Evolutionary conservation across 2,797 vertebrate genomes (phyloP).

Genomic region (Spheniscus humboldti): DNA sequence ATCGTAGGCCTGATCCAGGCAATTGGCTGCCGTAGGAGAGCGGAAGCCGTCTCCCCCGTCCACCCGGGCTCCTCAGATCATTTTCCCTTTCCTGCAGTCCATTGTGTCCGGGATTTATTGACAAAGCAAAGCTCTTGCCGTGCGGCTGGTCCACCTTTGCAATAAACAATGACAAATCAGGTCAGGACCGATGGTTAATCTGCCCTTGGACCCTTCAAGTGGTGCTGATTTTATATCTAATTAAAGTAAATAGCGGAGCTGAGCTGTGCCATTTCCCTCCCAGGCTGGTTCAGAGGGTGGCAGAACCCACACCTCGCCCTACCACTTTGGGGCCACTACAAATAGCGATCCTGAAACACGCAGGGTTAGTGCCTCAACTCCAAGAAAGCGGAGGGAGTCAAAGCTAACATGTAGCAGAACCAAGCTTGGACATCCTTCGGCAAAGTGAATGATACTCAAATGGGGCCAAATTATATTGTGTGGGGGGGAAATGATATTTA

Average conservation of each 20-base stretch:
- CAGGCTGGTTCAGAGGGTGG: accelerated
- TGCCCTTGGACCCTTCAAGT: neutral
- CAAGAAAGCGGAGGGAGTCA: neutral
- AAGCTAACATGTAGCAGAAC: accelerated
- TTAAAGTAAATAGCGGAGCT: neutral
- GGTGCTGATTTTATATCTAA: neutral
- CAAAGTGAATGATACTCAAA: neutral
- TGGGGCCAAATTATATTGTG: neutral
- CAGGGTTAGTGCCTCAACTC: neutral
- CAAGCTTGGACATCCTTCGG: neutral
- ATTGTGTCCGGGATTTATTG: neutral
- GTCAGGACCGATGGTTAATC: neutral
- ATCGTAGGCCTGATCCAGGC: neutral
- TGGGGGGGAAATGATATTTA: accelerated
- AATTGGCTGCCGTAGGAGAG: neutral
- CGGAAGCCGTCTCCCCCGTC: neutral
- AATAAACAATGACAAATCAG: neutral
- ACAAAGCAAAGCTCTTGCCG: neutral
- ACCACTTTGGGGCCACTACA: neutral
- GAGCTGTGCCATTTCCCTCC: neutral
- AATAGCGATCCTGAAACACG: neutral
- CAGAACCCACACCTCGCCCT: neutral
- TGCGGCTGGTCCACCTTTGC: accelerated
- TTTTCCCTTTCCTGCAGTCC: neutral
- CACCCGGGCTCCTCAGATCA: neutral